Percentiles rank a stretch among this genome's conserved stretches.
Evolutionary conservation across 2,113 vertebrate genomes (phyloP).

Genomic region (Eretmochelys imbricata): DNA sequence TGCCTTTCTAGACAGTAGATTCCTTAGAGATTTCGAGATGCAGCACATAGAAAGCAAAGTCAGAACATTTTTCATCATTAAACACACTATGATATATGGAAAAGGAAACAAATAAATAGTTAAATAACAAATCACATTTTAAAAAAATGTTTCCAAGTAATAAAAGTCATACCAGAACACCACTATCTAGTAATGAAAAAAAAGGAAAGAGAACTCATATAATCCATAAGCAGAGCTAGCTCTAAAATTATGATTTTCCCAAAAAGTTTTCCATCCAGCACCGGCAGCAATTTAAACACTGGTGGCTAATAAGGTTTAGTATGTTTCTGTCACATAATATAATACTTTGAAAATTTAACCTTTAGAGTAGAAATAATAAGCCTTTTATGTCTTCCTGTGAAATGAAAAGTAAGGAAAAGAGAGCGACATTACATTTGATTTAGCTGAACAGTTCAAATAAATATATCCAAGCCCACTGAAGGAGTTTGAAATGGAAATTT

Average conservation of each 20-base stretch:
- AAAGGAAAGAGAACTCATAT: neutral
- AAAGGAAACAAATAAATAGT: neutral
- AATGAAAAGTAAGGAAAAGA: neutral
- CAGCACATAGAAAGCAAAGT: neutral
- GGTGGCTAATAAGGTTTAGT: neutral
- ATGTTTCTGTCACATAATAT: neutral
- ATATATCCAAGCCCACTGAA: neutral
- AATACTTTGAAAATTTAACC: slow-evolving; percentile 2
- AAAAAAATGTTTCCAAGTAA: neutral
- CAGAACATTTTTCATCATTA: neutral
- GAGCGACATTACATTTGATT: neutral
- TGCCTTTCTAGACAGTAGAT: neutral
- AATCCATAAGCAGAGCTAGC: neutral
- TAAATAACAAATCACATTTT: neutral
- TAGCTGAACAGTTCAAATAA: slow-evolving; percentile 11
- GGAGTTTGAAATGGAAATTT: neutral
- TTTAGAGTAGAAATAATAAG: neutral
- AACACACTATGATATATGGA: neutral
- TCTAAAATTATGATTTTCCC: neutral
- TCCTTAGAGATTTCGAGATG: neutral
- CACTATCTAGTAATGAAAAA: neutral
- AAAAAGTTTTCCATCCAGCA: neutral
- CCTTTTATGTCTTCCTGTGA: neutral
- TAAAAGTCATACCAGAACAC: neutral
- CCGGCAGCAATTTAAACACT: neutral